Percentiles rank a stretch among this genome's conserved stretches.
Evolutionary conservation across 2,797 vertebrate genomes (phyloP).

Genomic region (Leptatherina wallacei): DNA sequence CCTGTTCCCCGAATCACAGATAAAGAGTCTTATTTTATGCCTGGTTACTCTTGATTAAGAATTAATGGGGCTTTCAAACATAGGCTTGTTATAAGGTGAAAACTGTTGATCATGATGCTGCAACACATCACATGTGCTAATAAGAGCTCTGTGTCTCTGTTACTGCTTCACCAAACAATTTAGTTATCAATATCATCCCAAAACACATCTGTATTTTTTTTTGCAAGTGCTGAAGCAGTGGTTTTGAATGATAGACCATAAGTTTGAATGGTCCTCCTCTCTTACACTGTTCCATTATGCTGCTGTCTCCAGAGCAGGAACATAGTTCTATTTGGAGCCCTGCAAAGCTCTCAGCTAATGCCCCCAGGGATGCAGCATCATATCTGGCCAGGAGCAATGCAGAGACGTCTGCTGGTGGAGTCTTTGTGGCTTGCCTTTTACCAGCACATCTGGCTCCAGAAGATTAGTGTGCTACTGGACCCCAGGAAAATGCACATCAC

Average conservation of each 20-base stretch:
- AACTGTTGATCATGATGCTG: slow-evolving; percentile 33
- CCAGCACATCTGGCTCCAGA: slow-evolving; percentile 78
- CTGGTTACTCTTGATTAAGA: slow-evolving; percentile 64
- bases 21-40: slow-evolving; percentile 61
- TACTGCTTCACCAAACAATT: slow-evolving; percentile 37
- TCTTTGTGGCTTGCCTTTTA: slow-evolving; percentile 80
- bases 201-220: slow-evolving; percentile 53
- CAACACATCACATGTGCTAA: slow-evolving; percentile 1
- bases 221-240: slow-evolving; percentile 54
- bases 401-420: slow-evolving; percentile 78
- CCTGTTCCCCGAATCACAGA: slow-evolving; percentile 47
- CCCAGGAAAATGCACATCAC: slow-evolving; percentile 76
- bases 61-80: slow-evolving; percentile 48
- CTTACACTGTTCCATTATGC: slow-evolving; percentile 69
- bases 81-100: slow-evolving; percentile 33
- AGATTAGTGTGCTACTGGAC: slow-evolving; percentile 80
- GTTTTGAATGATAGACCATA: slow-evolving; percentile 61
- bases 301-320: slow-evolving; percentile 74
- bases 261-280: slow-evolving; percentile 69
- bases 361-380: slow-evolving; percentile 77
- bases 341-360: slow-evolving; percentile 79
- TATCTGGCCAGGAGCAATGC: slow-evolving; percentile 81
- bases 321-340: slow-evolving; percentile 79
- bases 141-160: slow-evolving; percentile 17
- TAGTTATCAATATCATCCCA: slow-evolving; percentile 48